A percentile compares a stretch with the other conserved stretches of the same genome.
phyloP scores from a whole-genome alignment of 2,797 vertebrate genomes.

The Naso thynnoides region DNA sequence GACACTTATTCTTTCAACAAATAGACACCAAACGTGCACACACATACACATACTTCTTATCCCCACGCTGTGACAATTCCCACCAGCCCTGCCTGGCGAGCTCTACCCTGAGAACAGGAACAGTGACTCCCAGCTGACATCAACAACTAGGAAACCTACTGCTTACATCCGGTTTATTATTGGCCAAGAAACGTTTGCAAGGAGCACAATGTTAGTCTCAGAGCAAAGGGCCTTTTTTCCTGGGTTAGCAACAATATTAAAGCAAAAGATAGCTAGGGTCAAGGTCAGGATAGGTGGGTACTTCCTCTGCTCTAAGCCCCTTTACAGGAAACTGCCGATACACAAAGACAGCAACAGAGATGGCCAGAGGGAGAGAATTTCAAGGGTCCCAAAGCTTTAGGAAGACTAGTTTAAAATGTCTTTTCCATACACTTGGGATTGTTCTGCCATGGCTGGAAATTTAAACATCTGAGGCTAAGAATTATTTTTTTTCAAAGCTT shows the following conservation, averaged over 20 bases:
- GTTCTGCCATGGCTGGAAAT: neutral
- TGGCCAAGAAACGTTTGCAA: conserved; percentile 26
- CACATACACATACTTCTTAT: conserved; percentile 9
- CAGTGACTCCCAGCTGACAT: conserved; percentile 59
- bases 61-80: conserved; percentile 11
- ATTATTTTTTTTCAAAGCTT: neutral
- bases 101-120: conserved; percentile 70
- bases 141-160: conserved; percentile 52
- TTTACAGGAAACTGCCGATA: conserved; percentile 63
- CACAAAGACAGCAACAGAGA: conserved; percentile 37
- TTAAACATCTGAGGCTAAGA: neutral
- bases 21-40: neutral
- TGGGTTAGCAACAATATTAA: conserved; percentile 64
- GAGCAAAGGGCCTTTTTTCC: conserved; percentile 51
- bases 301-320: conserved; percentile 67
- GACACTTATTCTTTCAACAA: conserved; percentile 3
- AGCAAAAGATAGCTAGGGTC: conserved; percentile 45
- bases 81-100: neutral
- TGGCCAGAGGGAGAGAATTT: neutral
- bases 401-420: neutral
- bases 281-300: conserved; percentile 78
- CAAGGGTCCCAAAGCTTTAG: neutral
- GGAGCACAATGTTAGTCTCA: conserved; percentile 38
- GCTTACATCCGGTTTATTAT: conserved; percentile 59
- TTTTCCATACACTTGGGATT: neutral